Base-by-base conservation (phyloP, 2,113 vertebrate genomes). In the Corynorhinus townsendii region DNA sequence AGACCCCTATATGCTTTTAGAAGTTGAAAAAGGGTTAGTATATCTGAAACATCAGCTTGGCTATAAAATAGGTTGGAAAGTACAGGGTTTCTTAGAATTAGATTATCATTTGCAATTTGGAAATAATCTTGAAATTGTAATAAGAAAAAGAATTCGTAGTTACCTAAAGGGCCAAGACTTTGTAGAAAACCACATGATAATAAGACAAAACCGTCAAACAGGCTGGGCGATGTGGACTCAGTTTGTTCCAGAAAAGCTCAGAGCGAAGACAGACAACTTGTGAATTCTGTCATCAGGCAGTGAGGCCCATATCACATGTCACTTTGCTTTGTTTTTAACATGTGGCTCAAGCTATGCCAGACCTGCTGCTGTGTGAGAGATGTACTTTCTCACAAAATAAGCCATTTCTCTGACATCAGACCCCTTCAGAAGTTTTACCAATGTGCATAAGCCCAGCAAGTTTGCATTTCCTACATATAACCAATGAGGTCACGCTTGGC, bases 261-360 rank as follows among this genome's bases (percentile, higher is more conserved):
- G 59, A 80, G 93, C 90, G 92, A 95, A 93, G 92, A 97, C 95
- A 96, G 92, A 97, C 95, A 96, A 92, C 94, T 96, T 80, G 22
- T 90, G 92, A 96, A 94, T 96, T 93, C 97, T 97, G 95, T 97
- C 97, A 94, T 97, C 96, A 94, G 80, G 71, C 93, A 59, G 71
- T 49, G 54, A 93, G 89, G 86, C 89, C 91, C 35, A 0, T 93
- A 95, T 96, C 96, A 77, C 92, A 71, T 90, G 95, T 91, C 96
- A 93, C 95, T 97, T 95, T 75, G 89, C 94, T 97, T 97, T 97
- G 96, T 95, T 96, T 97, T 84, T 95, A 96, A 96, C 84, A 95
- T 96, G 96, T 97, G 96, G 94, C 86, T 96, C 83, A 77, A 95
- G 89, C 91, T 89, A 77, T 76, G 54, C 94, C 96, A 96, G 95